Percentiles rank a stretch among this genome's conserved stretches.
Conservation (phyloP, 2,888 invertebrate species). For the Patella caerulea region DNA sequence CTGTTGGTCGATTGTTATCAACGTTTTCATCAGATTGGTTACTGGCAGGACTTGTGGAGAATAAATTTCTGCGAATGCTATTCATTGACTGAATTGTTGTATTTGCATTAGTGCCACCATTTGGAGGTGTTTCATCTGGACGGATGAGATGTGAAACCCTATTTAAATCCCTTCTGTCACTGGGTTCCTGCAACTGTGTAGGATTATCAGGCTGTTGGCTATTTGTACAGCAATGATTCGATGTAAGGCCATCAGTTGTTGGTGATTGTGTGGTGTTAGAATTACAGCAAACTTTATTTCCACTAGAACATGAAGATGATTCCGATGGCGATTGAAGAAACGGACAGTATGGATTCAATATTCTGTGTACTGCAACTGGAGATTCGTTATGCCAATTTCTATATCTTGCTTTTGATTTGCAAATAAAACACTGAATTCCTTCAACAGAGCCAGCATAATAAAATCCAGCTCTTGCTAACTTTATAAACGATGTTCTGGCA, state of each 20-base stretch:
- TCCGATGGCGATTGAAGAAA: neutral
- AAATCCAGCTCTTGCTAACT: neutral
- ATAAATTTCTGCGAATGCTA: too few species aligned
- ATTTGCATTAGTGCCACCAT: too few species aligned
- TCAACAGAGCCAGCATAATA: neutral
- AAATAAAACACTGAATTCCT: neutral
- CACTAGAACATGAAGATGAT: neutral
- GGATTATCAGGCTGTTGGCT: neutral
- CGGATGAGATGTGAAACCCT: too few species aligned
- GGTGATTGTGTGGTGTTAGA: neutral
- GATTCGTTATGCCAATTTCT: neutral
- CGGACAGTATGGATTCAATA: neutral
- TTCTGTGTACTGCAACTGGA: slow-evolving; percentile 4
- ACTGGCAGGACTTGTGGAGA: too few species aligned
- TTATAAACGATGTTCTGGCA: neutral
- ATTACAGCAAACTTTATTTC: neutral
- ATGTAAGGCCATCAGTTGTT: neutral
- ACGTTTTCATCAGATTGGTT: too few species aligned
- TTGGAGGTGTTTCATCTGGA: too few species aligned
- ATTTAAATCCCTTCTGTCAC: too few species aligned
- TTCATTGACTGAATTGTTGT: too few species aligned
- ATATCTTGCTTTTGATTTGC: neutral
- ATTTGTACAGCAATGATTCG: neutral
- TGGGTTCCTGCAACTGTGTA: too few species aligned
- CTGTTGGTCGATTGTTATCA: too few species aligned